Base-by-base conservation (phyloP, 1,140 invertebrate genomes). In the Drosophila pandora region DNA sequence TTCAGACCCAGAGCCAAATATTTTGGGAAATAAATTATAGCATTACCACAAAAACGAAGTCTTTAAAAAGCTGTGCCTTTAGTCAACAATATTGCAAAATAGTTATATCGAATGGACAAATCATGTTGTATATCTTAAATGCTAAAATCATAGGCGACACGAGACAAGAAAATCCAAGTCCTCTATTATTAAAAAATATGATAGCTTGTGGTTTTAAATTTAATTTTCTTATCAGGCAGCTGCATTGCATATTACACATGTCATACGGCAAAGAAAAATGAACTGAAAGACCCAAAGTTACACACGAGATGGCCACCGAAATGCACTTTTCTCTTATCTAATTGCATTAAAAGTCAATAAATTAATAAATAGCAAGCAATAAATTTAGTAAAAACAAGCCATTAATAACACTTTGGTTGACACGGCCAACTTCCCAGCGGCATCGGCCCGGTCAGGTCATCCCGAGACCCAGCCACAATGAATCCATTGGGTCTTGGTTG, bases 351-450 rank as follows among this genome's bases (percentile, higher is more conserved):
- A 88, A 83, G 83, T 79, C 83, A 76, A 87, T 87, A 87, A 87
- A 87, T 87, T 87, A 87, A 88, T 79, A 87, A 87, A 87, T 82
- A 87, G 76, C 75, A 79, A 87, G 83, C 83, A 88, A 87, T 87
- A 87, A 87, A 87, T 87, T 87, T 88, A 87, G 83, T 87, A 88
- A 87, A 87, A 87, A 87, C 82, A 87, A 87, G 82, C 83, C 83
- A 87, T 87, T 87, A 87, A 87, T 87, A 87, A 87, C 82, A 87
- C 79, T 88, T 87, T 88, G 79, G 82, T 88, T 87, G 82, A 85
- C 82, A 65, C 70, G 55, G 53, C 76, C 60, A 71, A 41, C 41
- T 25, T 39, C 65, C 55, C 41, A 28, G 41, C 17, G 37, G 50
- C 49, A 30, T 12, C 67, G 72, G 80, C 64, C 73, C 64, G 79